These are phyloP conservation scores for Octopus sinensis DNA, from an alignment of 1,140 invertebrate species.

Conservation along the genomic window DNA sequence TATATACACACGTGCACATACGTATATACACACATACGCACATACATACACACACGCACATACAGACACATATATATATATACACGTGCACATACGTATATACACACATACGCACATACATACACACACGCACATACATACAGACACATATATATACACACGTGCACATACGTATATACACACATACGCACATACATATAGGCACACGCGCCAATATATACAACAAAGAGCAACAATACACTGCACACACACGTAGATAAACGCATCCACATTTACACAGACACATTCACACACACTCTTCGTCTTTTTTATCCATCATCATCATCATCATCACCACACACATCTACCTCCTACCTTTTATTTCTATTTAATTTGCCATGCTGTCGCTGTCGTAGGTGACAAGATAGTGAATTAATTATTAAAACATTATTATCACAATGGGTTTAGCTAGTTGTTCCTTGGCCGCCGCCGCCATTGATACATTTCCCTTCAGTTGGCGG, in stretches of 20 bases:
- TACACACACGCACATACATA: neutral
- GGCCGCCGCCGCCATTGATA: too few relatives aligned
- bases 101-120: neutral
- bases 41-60: neutral
- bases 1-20: neutral
- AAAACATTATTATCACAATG: too few relatives aligned
- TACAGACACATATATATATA: neutral
- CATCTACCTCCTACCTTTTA: too few relatives aligned
- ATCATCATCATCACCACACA: too few relatives aligned
- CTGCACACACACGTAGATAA: neutral
- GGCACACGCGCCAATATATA: neutral
- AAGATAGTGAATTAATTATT: too few relatives aligned
- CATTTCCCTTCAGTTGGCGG: too few relatives aligned
- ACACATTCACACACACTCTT: too few relatives aligned
- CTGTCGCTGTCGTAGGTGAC: too few relatives aligned
- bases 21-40: neutral
- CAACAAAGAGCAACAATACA: neutral
- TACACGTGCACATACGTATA: neutral
- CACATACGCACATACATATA: neutral
- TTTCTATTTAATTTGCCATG: too few relatives aligned
- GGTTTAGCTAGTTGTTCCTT: too few relatives aligned
- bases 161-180: neutral
- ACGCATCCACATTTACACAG: neutral
- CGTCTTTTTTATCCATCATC: too few relatives aligned
- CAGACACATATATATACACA: neutral